A percentile compares a stretch with the other conserved stretches of the same genome.
These are phyloP conservation scores for Centropus unirufus DNA, from an alignment of 2,113 vertebrate species.

Conservation along the genomic window DNA sequence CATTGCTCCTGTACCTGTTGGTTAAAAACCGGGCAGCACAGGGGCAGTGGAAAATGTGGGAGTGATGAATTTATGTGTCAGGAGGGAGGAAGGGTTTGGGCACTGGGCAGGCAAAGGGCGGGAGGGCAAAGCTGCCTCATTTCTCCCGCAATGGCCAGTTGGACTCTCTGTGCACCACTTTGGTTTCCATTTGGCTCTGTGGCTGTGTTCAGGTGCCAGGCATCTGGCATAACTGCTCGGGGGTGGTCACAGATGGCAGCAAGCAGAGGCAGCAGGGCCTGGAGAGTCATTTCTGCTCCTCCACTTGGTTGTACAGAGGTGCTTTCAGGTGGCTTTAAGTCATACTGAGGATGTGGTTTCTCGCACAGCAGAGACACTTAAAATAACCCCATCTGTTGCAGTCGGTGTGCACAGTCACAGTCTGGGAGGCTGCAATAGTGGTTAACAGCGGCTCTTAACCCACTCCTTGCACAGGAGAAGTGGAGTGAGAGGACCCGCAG, in stretches of 20 bases:
- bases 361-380: not conserved
- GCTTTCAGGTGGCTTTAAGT: not conserved
- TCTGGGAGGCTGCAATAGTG: accelerated
- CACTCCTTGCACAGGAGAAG: not conserved
- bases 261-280: not conserved
- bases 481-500: not conserved
- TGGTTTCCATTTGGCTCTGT: not conserved
- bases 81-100: not conserved
- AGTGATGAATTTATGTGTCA: not conserved
- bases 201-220: not conserved
- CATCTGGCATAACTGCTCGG: not conserved
- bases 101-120: not conserved
- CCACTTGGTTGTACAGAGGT: not conserved
- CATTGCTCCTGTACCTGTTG: accelerated
- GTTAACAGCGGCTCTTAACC: accelerated
- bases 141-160: not conserved
- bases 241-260: not conserved
- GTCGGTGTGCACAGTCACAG: accelerated
- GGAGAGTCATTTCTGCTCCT: not conserved
- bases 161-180: accelerated
- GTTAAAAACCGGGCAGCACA: not conserved
- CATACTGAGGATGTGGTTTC: not conserved
- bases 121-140: not conserved
- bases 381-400: not conserved
- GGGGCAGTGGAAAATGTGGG: not conserved